Conservation (phyloP, 2,888 invertebrate genomes). For the Hypsopygia costalis region DNA sequence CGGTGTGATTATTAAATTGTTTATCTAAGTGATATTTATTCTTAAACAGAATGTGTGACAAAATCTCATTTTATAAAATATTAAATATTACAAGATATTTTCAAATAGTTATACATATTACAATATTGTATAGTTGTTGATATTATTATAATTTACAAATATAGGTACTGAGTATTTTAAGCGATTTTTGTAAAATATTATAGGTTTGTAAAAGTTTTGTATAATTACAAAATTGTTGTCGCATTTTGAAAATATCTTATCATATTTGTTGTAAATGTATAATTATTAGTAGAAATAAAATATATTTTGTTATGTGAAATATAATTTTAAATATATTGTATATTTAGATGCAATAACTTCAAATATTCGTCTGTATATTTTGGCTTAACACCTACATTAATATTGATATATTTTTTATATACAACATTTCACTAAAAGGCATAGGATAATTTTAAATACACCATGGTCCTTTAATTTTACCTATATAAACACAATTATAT, state of each 20-base stretch:
- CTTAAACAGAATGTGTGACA: conserved; percentile 7
- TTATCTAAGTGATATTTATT: conserved; percentile 6
- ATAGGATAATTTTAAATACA: conserved; percentile 55
- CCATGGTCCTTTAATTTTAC: conserved; percentile 59
- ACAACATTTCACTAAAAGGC: conserved; percentile 57
- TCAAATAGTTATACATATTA: background rate
- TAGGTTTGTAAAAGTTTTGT: no score
- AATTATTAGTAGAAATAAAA: conserved; percentile 10
- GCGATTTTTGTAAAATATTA: no score
- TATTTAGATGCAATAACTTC: conserved; percentile 15
- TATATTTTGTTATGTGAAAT: conserved; percentile 10
- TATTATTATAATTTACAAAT: no score
- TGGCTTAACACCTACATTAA: conserved; percentile 22
- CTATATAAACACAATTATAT: conserved; percentile 27
- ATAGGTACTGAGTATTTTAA: no score
- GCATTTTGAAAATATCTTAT: conserved; percentile 13
- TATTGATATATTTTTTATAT: conserved; percentile 41
- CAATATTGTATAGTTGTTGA: background rate
- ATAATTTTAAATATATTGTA: conserved; percentile 13
- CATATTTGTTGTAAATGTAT: conserved; percentile 6
- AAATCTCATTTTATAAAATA: background rate
- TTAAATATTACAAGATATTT: conserved; percentile 11
- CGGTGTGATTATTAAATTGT: conserved; percentile 8
- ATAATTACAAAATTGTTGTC: background rate
- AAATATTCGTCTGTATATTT: conserved; percentile 33